Evolutionary conservation across 2,888 invertebrate genomes (phyloP).

Genomic region (Papilio gigon): DNA sequence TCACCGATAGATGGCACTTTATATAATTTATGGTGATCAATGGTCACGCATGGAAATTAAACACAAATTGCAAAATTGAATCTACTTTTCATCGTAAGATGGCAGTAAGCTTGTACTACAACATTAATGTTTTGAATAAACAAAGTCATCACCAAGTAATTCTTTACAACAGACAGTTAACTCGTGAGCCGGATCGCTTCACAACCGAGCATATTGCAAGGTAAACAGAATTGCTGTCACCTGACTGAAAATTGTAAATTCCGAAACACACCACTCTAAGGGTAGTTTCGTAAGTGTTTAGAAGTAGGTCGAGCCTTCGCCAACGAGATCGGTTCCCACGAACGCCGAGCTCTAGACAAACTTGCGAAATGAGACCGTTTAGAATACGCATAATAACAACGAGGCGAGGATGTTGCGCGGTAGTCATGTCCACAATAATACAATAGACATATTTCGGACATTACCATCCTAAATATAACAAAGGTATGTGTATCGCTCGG

Average conservation of each 20-base stretch:
- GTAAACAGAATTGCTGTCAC: not conserved
- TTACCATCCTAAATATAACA: not conserved
- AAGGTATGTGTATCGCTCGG: too few relatives aligned
- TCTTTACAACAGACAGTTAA: too few relatives aligned
- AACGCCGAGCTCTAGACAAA: not conserved
- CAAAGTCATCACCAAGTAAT: too few relatives aligned
- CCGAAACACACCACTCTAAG: not conserved
- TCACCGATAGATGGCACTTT: too few relatives aligned
- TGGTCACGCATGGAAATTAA: too few relatives aligned
- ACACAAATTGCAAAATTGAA: too few relatives aligned
- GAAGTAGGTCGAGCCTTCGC: slow-evolving; percentile 12
- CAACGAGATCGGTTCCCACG: slow-evolving; percentile 26
- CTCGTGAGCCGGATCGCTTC: too few relatives aligned
- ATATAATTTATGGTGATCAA: too few relatives aligned
- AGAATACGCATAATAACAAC: slow-evolving; percentile 32
- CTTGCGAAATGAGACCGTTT: slow-evolving; percentile 26
- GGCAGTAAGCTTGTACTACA: too few relatives aligned
- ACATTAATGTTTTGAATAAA: too few relatives aligned
- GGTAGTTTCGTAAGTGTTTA: slow-evolving; percentile 13
- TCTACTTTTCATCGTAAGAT: too few relatives aligned
- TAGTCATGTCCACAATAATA: not conserved
- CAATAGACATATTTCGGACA: not conserved
- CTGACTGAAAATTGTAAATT: not conserved
- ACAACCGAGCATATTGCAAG: not conserved
- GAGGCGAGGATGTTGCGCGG: slow-evolving; percentile 15